phyloP scores from a whole-genome alignment of 2,113 vertebrate species.

The Hipposideros armiger region DNA sequence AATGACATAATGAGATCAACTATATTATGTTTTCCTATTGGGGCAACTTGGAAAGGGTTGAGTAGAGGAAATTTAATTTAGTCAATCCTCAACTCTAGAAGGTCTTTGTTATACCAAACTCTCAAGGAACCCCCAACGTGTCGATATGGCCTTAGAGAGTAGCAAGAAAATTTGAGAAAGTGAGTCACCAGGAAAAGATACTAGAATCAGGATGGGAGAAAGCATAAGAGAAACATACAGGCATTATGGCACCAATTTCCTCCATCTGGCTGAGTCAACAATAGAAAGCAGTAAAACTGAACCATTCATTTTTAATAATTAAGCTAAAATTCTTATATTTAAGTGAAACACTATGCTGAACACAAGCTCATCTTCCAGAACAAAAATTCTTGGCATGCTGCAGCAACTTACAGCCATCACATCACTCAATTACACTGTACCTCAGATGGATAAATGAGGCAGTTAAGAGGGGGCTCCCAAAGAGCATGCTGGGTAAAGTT shows the following conservation, averaged over 20 bases:
- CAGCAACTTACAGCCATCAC: neutral
- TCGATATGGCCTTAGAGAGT: neutral
- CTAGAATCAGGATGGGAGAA: neutral
- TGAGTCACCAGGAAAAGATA: neutral
- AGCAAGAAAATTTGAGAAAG: neutral
- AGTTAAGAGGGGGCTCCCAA: neutral
- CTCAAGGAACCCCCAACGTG: neutral
- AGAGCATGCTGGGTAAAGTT: neutral
- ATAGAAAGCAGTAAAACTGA: neutral
- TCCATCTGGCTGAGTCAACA: neutral
- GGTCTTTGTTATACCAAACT: neutral
- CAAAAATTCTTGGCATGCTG: neutral
- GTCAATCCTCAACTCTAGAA: neutral
- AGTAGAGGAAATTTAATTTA: neutral
- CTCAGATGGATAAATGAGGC: neutral
- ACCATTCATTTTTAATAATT: constrained; percentile 55
- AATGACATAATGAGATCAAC: neutral
- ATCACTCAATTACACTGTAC: neutral
- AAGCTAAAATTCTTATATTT: constrained; percentile 38
- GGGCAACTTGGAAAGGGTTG: neutral
- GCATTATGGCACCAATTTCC: neutral
- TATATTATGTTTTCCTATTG: neutral
- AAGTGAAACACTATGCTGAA: constrained; percentile 50
- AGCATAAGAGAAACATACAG: neutral
- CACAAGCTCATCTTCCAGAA: constrained; percentile 42